Evolutionary conservation across 1,140 invertebrate species (phyloP).

Genomic region (Oncopeltus fasciatus): DNA sequence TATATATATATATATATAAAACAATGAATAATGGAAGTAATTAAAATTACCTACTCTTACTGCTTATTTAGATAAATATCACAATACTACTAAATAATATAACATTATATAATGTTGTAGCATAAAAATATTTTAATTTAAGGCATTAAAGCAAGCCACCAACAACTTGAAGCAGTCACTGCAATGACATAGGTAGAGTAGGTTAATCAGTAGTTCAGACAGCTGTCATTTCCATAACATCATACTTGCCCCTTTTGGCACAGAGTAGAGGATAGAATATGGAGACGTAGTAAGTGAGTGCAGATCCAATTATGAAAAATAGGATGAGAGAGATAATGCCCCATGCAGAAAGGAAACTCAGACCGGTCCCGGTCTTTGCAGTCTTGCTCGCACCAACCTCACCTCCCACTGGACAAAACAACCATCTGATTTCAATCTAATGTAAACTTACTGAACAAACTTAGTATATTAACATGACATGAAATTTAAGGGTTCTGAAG

Average conservation of each 20-base stretch:
- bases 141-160: not conserved
- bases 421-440: not conserved
- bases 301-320: constrained; percentile 3
- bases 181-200: not conserved
- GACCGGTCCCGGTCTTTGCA: not conserved
- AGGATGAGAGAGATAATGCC: constrained; percentile 16
- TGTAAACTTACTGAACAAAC: not conserved
- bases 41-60: not conserved
- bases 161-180: not conserved
- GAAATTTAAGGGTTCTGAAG: not conserved
- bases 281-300: constrained; percentile 10
- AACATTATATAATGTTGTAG: not conserved
- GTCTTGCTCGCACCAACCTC: not conserved
- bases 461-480: not conserved
- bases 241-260: constrained; percentile 17
- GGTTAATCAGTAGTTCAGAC: constrained; percentile 12
- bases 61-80: no score
- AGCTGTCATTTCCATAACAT: constrained; percentile 19
- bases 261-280: constrained; percentile 18
- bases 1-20: not conserved
- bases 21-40: not conserved
- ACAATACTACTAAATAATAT: no score
- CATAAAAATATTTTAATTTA: not conserved
- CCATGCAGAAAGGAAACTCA: constrained; percentile 13
- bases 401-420: not conserved